Base-by-base conservation (phyloP, 35 echinoderm and acorn worm genomes). In the Nesometra sesokonis region DNA sequence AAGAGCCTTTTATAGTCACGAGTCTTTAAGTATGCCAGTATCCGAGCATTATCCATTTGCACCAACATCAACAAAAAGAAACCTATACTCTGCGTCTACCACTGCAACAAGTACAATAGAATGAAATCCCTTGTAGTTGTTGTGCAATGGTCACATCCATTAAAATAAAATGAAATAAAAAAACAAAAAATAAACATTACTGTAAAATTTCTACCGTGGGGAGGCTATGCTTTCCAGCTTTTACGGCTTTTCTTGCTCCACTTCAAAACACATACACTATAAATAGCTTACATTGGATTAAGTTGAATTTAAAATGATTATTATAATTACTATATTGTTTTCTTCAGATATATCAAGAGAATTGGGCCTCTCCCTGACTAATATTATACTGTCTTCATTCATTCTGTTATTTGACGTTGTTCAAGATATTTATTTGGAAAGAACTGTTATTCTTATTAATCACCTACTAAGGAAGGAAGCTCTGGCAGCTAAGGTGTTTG, bases 31-130 rank as follows among this genome's bases (percentile, higher is more conserved):
- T n/a, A n/a, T n/a, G n/a, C n/a, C n/a, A n/a, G n/a, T n/a, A 84
- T 89, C 88, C 36, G 80, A 84, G 31, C 38, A 32, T 27, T 31
- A 34, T 39, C 88, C 43, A 77, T 38, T 89, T 0, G 29, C 29
- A 35, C 88, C 46, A 35, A 89, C 83, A 76, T 89, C 88, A 36
- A 89, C 11, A 77, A 84, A 84, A 31, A 89, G 82, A 47, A 84
- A 89, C 67, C 33, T 90, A 46, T 89, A 43, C 5, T 43, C 32
- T 67, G 88, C 80, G 46, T 89, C 88, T n/a, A 90, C 88, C 11
- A 90, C 31, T 77, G 82, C 88, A 27, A 90, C 19, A 0, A 78
- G 52, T 31, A 90, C 82, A 78, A 90, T 13, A 27, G 76, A 76
- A 31, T 85, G 57, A 34, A 77, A 77, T 11, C 88, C 33, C 34